A percentile compares a stretch with the other conserved stretches of the same genome.
Evolutionary conservation across 2,888 invertebrate species (phyloP).

Genomic region (Erebia epiphron): DNA sequence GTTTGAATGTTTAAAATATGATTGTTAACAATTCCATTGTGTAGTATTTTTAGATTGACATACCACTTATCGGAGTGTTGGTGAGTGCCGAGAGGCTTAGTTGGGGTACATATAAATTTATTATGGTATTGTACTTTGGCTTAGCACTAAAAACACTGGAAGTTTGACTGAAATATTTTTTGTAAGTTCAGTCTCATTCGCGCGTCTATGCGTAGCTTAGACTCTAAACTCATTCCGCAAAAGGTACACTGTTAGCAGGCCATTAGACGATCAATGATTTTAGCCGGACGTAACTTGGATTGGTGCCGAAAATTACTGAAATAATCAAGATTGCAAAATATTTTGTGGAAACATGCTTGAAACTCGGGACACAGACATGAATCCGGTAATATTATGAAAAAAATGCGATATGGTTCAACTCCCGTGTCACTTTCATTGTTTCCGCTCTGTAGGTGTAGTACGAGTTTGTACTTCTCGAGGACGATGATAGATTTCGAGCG

Average conservation of each 20-base stretch:
- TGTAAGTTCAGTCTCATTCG: neutral
- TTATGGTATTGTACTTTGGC: neutral
- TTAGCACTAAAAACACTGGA: slow-evolving; percentile 1
- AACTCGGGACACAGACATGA: too few relatives aligned
- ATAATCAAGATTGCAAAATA: neutral
- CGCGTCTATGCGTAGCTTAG: neutral
- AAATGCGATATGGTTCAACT: too few relatives aligned
- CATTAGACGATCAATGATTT: neutral
- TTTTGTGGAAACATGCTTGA: too few relatives aligned
- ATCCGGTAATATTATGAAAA: too few relatives aligned
- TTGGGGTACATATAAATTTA: neutral
- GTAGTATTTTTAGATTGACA: neutral
- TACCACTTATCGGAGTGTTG: neutral
- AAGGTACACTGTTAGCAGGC: neutral
- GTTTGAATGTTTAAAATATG: neutral
- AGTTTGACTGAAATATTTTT: neutral
- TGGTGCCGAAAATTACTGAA: neutral
- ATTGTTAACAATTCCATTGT: slow-evolving; percentile 1
- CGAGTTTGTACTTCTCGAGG: too few relatives aligned
- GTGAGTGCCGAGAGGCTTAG: neutral
- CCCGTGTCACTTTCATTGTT: too few relatives aligned
- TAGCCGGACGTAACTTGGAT: neutral
- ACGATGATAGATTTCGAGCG: too few relatives aligned
- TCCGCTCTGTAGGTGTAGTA: too few relatives aligned
- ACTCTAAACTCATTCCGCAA: neutral